Evolutionary conservation across 1,140 invertebrate genomes (phyloP).

Genomic region (Euura lappo): DNA sequence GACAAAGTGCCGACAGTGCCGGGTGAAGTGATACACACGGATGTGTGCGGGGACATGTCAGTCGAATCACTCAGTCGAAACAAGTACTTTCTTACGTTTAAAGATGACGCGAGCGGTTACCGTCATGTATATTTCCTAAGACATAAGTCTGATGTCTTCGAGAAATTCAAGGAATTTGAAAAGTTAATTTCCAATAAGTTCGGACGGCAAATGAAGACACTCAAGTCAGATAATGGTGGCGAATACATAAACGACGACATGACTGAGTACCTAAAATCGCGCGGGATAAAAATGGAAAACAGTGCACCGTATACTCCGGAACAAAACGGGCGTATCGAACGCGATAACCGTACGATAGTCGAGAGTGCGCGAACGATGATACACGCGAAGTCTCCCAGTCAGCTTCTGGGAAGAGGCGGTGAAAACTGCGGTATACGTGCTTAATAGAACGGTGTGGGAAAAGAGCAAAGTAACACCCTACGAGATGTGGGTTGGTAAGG

Average conservation of each 20-base stretch:
- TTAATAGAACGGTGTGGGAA: slow-evolving; percentile 28
- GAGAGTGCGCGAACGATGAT: no score
- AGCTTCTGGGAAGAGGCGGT: slow-evolving; percentile 39
- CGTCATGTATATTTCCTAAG: slow-evolving; percentile 37
- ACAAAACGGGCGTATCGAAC: slow-evolving; percentile 9
- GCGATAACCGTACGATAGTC: slow-evolving; percentile 14
- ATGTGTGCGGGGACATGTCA: slow-evolving; percentile 46
- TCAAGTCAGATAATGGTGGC: slow-evolving; percentile 13
- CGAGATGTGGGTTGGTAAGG: slow-evolving; percentile 36
- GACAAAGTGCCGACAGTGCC: slow-evolving; percentile 25
- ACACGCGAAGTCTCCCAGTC: slow-evolving; percentile 19
- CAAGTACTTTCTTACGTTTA: slow-evolving; percentile 47
- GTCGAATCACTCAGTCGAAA: slow-evolving; percentile 32
- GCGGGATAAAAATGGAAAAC: slow-evolving; percentile 4
- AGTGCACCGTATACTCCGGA: slow-evolving; percentile 4
- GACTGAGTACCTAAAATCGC: slow-evolving; percentile 8
- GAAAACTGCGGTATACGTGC: slow-evolving; percentile 26
- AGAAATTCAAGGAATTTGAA: slow-evolving; percentile 37
- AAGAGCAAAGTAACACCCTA: slow-evolving; percentile 29
- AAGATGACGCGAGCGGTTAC: slow-evolving; percentile 48
- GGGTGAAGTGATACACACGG: slow-evolving; percentile 42
- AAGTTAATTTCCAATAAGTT: slow-evolving; percentile 10
- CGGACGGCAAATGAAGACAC: slow-evolving; percentile 8
- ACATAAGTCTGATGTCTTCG: no score
- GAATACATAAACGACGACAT: slow-evolving; percentile 11